Conservation (phyloP, 2,113 vertebrate genomes). For the Peromyscus polionotus region DNA sequence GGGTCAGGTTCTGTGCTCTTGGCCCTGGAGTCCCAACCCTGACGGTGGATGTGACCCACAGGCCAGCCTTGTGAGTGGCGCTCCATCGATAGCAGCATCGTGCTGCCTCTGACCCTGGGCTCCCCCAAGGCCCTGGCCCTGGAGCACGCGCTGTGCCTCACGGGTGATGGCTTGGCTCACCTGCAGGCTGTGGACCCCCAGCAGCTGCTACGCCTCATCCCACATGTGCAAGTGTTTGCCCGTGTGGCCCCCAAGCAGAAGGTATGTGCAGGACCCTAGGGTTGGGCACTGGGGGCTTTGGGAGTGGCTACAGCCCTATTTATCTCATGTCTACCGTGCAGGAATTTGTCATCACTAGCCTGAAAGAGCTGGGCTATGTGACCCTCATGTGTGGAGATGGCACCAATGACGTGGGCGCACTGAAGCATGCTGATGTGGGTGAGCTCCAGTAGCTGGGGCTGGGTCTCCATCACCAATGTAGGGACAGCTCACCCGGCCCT, state of each 20-base stretch:
- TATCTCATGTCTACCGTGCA: slow-evolving; percentile 62
- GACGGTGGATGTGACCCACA: slow-evolving; percentile 66
- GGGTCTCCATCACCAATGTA: not conserved
- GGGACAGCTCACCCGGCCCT: not conserved
- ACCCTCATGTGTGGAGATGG: slow-evolving; percentile 99
- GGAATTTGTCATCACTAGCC: slow-evolving; percentile 97
- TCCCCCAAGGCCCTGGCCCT: slow-evolving; percentile 86
- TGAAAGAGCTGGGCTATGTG: slow-evolving; percentile 96
- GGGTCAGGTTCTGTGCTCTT: fast-evolving
- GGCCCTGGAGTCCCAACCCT: not conserved
- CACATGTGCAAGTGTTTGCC: slow-evolving; percentile 89
- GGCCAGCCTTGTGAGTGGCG: slow-evolving; percentile 91
- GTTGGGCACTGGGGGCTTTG: fast-evolving
- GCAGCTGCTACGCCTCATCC: slow-evolving; percentile 86
- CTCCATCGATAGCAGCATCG: slow-evolving; percentile 90
- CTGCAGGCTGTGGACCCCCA: slow-evolving; percentile 81
- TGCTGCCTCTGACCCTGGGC: slow-evolving; percentile 83
- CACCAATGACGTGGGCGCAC: slow-evolving; percentile 97
- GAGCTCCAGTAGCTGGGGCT: slow-evolving; percentile 61
- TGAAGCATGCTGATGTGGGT: slow-evolving; percentile 98
- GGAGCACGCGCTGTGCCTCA: slow-evolving; percentile 93
- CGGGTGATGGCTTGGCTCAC: slow-evolving; percentile 93
- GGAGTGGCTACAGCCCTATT: not conserved
- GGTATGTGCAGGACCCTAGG: slow-evolving; percentile 72
- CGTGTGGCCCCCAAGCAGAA: slow-evolving; percentile 91